Conservation (phyloP, 1,140 invertebrate genomes). For the Papilio polytes region DNA sequence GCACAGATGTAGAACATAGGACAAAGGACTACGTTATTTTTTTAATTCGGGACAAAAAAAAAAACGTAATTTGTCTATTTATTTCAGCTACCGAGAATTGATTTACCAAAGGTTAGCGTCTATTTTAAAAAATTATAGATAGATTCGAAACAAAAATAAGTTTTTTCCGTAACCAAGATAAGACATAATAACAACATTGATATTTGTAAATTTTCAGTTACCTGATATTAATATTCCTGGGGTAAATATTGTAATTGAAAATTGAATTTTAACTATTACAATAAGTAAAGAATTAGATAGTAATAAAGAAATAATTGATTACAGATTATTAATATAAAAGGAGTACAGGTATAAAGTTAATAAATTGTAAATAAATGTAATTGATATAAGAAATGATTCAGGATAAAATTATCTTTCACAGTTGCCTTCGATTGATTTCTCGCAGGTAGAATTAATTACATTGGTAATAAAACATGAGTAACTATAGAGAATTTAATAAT, state of each 20-base stretch:
- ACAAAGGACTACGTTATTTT: background rate
- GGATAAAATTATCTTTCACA: background rate
- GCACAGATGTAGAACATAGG: no score
- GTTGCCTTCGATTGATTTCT: slow-evolving; percentile 22
- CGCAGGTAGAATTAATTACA: background rate
- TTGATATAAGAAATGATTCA: background rate
- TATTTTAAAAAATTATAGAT: background rate
- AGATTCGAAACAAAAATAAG: background rate
- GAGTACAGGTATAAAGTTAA: background rate
- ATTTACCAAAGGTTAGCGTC: slow-evolving; percentile 10
- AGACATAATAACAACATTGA: no score
- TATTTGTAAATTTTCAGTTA: background rate
- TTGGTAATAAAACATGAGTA: background rate
- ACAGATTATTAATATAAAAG: slow-evolving; percentile 13
- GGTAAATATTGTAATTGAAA: slow-evolving; percentile 7
- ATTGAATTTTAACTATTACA: no score
- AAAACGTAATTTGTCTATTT: background rate
- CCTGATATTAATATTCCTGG: slow-evolving; percentile 17
- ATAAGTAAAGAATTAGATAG: no score
- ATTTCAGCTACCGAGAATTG: slow-evolving; percentile 8
- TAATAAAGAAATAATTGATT: background rate
- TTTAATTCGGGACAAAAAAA: background rate
- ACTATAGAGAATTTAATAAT: background rate
- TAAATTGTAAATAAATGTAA: background rate
- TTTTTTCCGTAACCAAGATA: no score